Evolutionary conservation across 2,888 invertebrate genomes (phyloP).

Genomic region (Hydriomena furcata): DNA sequence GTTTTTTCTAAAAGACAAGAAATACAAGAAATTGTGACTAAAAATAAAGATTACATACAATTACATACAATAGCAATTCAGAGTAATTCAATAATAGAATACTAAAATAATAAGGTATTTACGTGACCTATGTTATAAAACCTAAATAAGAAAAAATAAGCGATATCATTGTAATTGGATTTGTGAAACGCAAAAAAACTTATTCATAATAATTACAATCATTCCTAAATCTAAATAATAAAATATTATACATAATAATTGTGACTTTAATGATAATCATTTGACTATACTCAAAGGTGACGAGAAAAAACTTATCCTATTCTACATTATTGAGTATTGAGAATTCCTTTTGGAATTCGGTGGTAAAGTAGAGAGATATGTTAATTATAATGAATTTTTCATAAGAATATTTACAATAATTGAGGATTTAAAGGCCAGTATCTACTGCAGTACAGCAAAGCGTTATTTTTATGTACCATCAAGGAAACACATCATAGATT

Average conservation of each 20-base stretch:
- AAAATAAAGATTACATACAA: too few relatives aligned
- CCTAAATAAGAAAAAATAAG: slow-evolving; percentile 2
- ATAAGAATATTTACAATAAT: slow-evolving; percentile 29
- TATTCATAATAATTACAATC: slow-evolving; percentile 21
- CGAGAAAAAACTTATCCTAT: slow-evolving; percentile 55
- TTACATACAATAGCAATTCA: too few relatives aligned
- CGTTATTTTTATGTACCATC: neutral
- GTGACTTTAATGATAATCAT: slow-evolving; percentile 52
- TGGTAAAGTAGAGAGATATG: slow-evolving; percentile 66
- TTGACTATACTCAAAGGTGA: slow-evolving; percentile 70
- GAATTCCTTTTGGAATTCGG: slow-evolving; percentile 54
- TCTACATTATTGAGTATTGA: slow-evolving; percentile 66
- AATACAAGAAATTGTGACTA: too few relatives aligned
- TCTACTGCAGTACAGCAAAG: slow-evolving; percentile 5
- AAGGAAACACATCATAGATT: too few relatives aligned
- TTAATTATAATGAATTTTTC: slow-evolving; percentile 36
- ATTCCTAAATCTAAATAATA: slow-evolving; percentile 29
- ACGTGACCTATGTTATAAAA: neutral
- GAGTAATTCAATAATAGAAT: neutral
- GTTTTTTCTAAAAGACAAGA: too few relatives aligned
- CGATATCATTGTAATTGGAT: slow-evolving; percentile 23
- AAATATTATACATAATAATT: slow-evolving; percentile 43
- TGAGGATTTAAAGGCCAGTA: slow-evolving; percentile 5
- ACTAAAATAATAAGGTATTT: slow-evolving; percentile 1
- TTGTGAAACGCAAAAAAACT: slow-evolving; percentile 28